Evolutionary conservation across 2,888 invertebrate species (phyloP).

Genomic region (Erannis defoliaria): DNA sequence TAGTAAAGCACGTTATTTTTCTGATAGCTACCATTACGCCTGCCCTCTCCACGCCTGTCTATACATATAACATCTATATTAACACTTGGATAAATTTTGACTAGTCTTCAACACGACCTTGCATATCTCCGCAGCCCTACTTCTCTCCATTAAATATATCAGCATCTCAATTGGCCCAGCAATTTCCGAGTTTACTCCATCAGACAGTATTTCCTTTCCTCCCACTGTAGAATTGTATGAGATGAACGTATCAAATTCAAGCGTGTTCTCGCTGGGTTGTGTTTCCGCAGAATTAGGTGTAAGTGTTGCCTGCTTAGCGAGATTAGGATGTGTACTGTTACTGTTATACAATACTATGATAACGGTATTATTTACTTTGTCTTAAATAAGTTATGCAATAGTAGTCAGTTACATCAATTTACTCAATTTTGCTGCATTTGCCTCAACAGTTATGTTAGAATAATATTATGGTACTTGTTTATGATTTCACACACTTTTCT

Average conservation of each 20-base stretch:
- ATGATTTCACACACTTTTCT: too few species aligned
- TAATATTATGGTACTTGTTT: too few species aligned
- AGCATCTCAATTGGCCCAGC: slow-evolving; percentile 34
- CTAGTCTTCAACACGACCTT: not conserved
- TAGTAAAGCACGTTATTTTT: not conserved
- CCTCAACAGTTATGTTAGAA: too few species aligned
- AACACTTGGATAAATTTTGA: too few species aligned
- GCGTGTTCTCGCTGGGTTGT: slow-evolving; percentile 6
- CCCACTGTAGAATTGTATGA: slow-evolving; percentile 59
- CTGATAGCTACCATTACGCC: not conserved
- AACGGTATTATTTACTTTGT: slow-evolving; percentile 1
- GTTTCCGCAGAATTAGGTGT: slow-evolving; percentile 29
- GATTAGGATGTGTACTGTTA: slow-evolving; percentile 22
- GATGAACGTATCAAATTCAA: slow-evolving; percentile 30
- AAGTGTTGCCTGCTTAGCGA: slow-evolving; percentile 20
- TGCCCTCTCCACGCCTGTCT: not conserved
- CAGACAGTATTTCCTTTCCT: slow-evolving; percentile 73
- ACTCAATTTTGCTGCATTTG: not conserved
- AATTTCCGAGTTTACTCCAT: slow-evolving; percentile 70
- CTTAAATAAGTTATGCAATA: not conserved
- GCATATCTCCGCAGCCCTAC: slow-evolving; percentile 18
- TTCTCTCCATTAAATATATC: slow-evolving; percentile 38
- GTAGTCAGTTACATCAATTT: not conserved
- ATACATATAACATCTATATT: not conserved
- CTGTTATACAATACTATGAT: slow-evolving; percentile 13